Conservation (phyloP, 2,113 vertebrate species). For the Eclectus roratus region DNA sequence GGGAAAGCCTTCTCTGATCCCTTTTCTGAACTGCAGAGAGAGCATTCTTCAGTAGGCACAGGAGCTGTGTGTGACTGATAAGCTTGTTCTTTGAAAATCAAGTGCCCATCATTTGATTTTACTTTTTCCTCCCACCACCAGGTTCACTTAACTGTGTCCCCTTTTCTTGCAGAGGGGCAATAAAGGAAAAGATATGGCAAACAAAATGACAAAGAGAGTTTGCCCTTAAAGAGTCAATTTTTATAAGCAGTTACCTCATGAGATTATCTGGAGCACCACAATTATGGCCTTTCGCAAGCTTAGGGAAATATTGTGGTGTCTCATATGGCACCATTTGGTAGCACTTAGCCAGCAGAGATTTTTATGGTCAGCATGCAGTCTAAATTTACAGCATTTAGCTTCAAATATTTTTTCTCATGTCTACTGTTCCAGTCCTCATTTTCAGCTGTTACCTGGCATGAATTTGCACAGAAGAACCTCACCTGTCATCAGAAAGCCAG, state of each 20-base stretch:
- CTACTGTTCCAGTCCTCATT: neutral
- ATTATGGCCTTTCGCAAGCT: conserved; percentile 48
- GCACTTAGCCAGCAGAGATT: conserved; percentile 39
- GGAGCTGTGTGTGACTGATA: neutral
- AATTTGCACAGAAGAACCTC: neutral
- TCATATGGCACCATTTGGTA: conserved; percentile 58
- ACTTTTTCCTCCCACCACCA: neutral
- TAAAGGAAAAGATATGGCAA: neutral
- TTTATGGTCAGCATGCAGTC: conserved; percentile 9
- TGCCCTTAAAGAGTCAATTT: conserved; percentile 37
- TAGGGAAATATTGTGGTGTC: conserved; percentile 53
- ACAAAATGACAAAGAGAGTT: neutral
- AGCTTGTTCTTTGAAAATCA: neutral
- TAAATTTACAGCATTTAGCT: conserved; percentile 12
- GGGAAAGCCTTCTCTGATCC: neutral
- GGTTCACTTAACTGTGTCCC: neutral
- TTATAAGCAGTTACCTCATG: conserved; percentile 15
- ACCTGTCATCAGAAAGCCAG: neutral
- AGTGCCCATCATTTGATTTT: neutral
- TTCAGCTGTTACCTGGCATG: neutral
- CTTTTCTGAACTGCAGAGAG: neutral
- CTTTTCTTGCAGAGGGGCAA: neutral
- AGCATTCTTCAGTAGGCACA: neutral
- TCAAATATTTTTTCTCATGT: neutral
- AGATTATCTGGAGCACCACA: conserved; percentile 40